A percentile compares a stretch with the other conserved stretches of the same genome.
These are phyloP conservation scores for Capitulum mitella DNA, from an alignment of 2,888 invertebrate species.

Conservation along the genomic window DNA sequence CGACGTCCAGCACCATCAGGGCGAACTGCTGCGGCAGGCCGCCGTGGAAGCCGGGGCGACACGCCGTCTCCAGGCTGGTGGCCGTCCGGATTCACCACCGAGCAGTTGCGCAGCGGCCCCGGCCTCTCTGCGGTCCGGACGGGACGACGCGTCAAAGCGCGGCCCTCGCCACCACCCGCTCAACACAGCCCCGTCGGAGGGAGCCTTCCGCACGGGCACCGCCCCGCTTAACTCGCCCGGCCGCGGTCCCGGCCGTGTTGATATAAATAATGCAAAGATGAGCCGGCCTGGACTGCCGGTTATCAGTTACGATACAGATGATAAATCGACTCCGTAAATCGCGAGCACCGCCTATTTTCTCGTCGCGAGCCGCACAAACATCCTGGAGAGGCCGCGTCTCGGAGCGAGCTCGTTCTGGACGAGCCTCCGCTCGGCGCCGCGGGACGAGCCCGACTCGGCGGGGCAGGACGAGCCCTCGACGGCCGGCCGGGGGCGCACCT, in stretches of 20 bases:
- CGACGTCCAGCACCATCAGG: slow-evolving; percentile 37
- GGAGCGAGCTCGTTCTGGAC: too few species aligned
- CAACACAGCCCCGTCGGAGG: too few species aligned
- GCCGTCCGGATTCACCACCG: slow-evolving; percentile 38
- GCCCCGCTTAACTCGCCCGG: too few species aligned
- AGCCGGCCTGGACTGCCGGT: not conserved
- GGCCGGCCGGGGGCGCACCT: not conserved
- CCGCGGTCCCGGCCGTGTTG: too few species aligned
- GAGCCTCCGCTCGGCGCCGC: too few species aligned
- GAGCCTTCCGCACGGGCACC: too few species aligned
- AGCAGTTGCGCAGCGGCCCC: slow-evolving; percentile 39
- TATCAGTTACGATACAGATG: not conserved
- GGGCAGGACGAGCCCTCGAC: too few species aligned
- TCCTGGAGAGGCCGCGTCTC: too few species aligned
- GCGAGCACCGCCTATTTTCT: not conserved
- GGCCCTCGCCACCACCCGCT: too few species aligned
- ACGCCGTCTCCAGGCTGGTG: slow-evolving; percentile 37
- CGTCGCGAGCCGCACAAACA: not conserved
- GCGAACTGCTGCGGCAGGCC: slow-evolving; percentile 39
- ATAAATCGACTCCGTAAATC: not conserved
- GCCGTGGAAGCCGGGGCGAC: slow-evolving; percentile 39
- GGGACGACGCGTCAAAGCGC: too few species aligned
- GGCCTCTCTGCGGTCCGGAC: slow-evolving; percentile 37
- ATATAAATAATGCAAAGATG: not conserved
- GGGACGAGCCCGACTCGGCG: too few species aligned